Conservation (phyloP, 2,113 vertebrate genomes). For the Ameiurus melas region DNA sequence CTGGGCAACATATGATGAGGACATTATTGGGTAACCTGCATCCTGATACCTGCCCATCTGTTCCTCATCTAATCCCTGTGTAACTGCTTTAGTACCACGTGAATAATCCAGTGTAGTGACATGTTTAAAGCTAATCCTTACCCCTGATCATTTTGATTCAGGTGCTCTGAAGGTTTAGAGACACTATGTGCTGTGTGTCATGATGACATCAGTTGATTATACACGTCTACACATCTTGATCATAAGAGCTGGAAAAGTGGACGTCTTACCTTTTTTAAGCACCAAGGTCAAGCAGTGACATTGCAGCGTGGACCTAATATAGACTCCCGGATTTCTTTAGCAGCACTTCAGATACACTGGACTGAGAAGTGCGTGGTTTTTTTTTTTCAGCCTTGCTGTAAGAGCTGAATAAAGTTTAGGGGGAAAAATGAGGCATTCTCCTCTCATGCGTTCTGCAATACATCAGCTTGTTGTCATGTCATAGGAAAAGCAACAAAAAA, state of each 20-base stretch:
- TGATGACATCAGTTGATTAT: background rate
- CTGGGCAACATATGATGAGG: conserved; percentile 3
- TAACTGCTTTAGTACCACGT: background rate
- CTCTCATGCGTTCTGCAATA: background rate
- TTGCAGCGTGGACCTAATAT: conserved; percentile 65
- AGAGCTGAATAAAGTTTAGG: background rate
- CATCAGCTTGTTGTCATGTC: background rate
- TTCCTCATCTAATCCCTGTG: conserved; percentile 1
- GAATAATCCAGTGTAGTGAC: background rate
- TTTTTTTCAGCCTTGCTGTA: background rate
- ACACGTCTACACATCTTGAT: background rate
- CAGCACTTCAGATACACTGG: background rate
- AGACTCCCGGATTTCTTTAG: conserved; percentile 13
- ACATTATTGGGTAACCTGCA: conserved; percentile 32
- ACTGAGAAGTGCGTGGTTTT: background rate
- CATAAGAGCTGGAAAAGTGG: background rate
- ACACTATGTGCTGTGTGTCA: background rate
- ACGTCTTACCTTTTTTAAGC: conserved; percentile 12
- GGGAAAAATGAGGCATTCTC: background rate
- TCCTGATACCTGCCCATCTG: conserved; percentile 31
- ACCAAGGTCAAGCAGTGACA: conserved; percentile 74
- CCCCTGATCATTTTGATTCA: background rate
- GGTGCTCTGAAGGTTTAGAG: background rate
- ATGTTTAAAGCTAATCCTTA: background rate
- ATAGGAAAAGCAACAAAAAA: background rate